These are phyloP conservation scores for Lycaena phlaeas DNA, from an alignment of 2,888 invertebrate species.

Conservation along the genomic window DNA sequence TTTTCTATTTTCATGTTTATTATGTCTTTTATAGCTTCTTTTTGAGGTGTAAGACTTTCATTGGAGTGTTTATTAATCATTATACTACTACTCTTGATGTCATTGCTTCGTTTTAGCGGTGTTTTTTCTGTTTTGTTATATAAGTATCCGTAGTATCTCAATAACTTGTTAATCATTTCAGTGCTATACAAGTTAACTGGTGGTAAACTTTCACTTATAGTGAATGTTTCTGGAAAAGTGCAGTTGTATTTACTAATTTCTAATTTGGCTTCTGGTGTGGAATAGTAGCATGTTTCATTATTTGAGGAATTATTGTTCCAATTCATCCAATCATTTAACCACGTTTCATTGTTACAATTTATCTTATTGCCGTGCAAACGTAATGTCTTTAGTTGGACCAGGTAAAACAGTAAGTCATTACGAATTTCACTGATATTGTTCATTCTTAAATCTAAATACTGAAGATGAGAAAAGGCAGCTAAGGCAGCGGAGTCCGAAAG, in stretches of 20 bases:
- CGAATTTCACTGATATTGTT: conserved; percentile 71
- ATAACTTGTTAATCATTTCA: conserved; percentile 65
- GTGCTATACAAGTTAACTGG: conserved; percentile 66
- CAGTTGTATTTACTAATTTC: conserved; percentile 63
- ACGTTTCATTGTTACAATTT: conserved; percentile 78
- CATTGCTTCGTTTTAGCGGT: conserved; percentile 33
- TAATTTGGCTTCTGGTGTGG: conserved; percentile 51
- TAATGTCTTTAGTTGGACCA: conserved; percentile 78
- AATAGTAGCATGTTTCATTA: conserved; percentile 59
- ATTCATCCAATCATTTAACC: conserved; percentile 80
- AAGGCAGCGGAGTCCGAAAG: conserved; percentile 81
- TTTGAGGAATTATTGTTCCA: conserved; percentile 51
- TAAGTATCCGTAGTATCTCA: conserved; percentile 59
- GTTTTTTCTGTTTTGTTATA: conserved; percentile 58
- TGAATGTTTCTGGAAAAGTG: conserved; percentile 65
- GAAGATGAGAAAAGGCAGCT: conserved; percentile 79
- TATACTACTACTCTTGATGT: conserved; percentile 21
- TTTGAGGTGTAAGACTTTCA: conserved; percentile 8
- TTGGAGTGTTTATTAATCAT: conserved; percentile 19
- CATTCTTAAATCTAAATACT: conserved; percentile 80
- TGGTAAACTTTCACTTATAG: conserved; percentile 62
- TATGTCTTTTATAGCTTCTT: neutral
- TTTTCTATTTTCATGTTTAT: neutral
- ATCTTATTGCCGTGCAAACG: conserved; percentile 80
- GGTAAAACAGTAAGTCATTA: conserved; percentile 77